A percentile compares a stretch with the other conserved stretches of the same genome.
These are phyloP conservation scores for Isaurus tuberculatus DNA, from an alignment of 92 coral and sea anemone genomes.

Conservation along the genomic window DNA sequence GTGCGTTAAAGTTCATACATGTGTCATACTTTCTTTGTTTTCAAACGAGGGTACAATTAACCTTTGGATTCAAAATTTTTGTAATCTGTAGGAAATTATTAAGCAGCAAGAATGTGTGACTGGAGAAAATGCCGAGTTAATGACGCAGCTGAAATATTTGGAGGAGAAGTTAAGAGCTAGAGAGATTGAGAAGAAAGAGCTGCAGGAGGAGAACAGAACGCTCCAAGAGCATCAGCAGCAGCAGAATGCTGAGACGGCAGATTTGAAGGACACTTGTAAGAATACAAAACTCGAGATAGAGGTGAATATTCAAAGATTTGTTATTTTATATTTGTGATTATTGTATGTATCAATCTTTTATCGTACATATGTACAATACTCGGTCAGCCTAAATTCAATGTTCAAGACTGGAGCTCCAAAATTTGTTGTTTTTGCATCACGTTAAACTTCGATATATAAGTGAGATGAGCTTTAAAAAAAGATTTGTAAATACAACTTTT, in stretches of 20 bases:
- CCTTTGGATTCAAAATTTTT: neutral
- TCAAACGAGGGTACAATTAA: neutral
- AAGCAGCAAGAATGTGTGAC: constrained; percentile 26
- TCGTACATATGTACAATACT: too few relatives aligned
- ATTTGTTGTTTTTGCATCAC: too few relatives aligned
- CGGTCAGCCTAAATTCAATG: too few relatives aligned
- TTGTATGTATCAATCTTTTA: too few relatives aligned
- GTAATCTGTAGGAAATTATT: constrained; percentile 1
- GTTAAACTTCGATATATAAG: too few relatives aligned
- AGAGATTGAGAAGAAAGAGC: constrained; percentile 1
- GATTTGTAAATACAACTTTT: too few relatives aligned
- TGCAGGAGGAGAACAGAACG: neutral
- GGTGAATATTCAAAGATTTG: constrained; percentile 31
- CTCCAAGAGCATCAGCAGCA: neutral
- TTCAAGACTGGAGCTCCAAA: too few relatives aligned
- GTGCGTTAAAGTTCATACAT: too few relatives aligned
- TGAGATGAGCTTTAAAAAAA: too few relatives aligned
- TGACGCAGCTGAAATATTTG: neutral
- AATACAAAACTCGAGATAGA: constrained; percentile 57
- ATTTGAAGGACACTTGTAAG: constrained; percentile 45
- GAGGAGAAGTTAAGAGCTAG: constrained; percentile 14
- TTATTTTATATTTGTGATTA: neutral
- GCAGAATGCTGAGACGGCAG: constrained; percentile 37
- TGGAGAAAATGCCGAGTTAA: constrained; percentile 16
- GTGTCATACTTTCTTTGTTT: neutral